phyloP scores from a whole-genome alignment of 2,888 invertebrate genomes.

The Auanema freiburgensis region DNA sequence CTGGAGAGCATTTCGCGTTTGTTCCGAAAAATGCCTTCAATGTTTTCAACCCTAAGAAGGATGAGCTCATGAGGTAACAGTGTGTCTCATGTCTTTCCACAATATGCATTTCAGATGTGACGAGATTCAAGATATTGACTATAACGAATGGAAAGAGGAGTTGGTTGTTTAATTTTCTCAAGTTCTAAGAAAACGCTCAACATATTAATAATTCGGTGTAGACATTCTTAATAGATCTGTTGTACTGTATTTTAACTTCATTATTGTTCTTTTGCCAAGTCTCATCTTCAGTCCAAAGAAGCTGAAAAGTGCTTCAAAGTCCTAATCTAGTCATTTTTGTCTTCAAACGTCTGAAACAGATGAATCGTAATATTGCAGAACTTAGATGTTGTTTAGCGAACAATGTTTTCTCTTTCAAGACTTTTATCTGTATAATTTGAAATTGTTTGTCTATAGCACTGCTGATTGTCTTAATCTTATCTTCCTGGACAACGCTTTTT shows the following conservation, averaged over 20 bases:
- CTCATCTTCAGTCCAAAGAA: too few relatives aligned
- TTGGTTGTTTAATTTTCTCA: slow-evolving; percentile 18
- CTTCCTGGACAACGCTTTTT: too few relatives aligned
- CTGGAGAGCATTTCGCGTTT: slow-evolving; percentile 43
- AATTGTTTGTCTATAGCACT: too few relatives aligned
- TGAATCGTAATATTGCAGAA: too few relatives aligned
- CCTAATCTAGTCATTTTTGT: too few relatives aligned
- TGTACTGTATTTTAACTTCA: background rate
- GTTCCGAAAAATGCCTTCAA: slow-evolving; percentile 57
- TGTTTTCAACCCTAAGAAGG: slow-evolving; percentile 37
- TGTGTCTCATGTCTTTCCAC: background rate
- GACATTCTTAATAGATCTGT: slow-evolving; percentile 1
- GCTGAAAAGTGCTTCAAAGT: too few relatives aligned
- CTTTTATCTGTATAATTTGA: too few relatives aligned
- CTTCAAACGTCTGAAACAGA: too few relatives aligned
- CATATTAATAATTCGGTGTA: background rate
- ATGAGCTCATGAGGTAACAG: slow-evolving; percentile 18
- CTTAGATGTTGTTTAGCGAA: too few relatives aligned
- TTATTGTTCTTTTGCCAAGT: too few relatives aligned
- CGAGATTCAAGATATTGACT: slow-evolving; percentile 41
- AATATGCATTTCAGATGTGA: slow-evolving; percentile 32
- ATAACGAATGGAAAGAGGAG: slow-evolving; percentile 44
- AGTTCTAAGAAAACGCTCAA: background rate
- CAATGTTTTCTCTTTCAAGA: too few relatives aligned
- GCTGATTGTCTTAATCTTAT: too few relatives aligned